Conservation (phyloP, 1,140 invertebrate genomes). For the Charaxes varanes region DNA sequence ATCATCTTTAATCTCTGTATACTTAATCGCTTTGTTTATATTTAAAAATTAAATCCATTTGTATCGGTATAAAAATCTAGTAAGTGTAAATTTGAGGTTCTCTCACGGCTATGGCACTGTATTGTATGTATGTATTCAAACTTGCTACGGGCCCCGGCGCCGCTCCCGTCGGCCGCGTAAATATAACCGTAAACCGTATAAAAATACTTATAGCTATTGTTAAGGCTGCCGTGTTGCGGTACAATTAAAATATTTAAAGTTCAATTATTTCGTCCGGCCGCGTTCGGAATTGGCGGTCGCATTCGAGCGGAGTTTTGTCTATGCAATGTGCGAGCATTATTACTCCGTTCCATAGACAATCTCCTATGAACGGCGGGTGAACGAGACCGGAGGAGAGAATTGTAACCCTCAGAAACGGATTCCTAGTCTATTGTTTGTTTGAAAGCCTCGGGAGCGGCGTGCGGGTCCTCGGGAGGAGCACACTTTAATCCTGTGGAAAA, state of each 20-base stretch:
- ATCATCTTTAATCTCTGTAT: slow-evolving; percentile 74
- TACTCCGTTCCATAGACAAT: neutral
- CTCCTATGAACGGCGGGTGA: slow-evolving; percentile 9
- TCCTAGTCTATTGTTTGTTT: slow-evolving; percentile 39
- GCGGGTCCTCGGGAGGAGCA: slow-evolving; percentile 50
- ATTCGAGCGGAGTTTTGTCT: slow-evolving; percentile 13
- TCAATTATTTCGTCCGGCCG: slow-evolving; percentile 28
- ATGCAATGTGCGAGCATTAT: neutral
- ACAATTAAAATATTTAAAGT: slow-evolving; percentile 45
- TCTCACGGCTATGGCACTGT: slow-evolving; percentile 68
- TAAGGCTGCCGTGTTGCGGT: slow-evolving; percentile 62
- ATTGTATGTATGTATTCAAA: slow-evolving; percentile 67
- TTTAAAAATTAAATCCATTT: slow-evolving; percentile 74
- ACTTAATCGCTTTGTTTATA: slow-evolving; percentile 73
- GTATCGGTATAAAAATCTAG: slow-evolving; percentile 74
- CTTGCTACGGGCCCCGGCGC: slow-evolving; percentile 48
- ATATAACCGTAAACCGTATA: slow-evolving; percentile 56
- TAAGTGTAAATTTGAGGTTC: slow-evolving; percentile 72
- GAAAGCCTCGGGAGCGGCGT: slow-evolving; percentile 34
- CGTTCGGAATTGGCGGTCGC: slow-evolving; percentile 13
- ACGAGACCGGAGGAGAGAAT: slow-evolving; percentile 23
- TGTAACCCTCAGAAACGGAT: slow-evolving; percentile 34
- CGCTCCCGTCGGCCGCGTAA: slow-evolving; percentile 34
- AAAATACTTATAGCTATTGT: slow-evolving; percentile 73
- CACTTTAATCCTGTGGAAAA: slow-evolving; percentile 51